These are phyloP conservation scores for Eremobia ochroleuca DNA, from an alignment of 2,888 invertebrate genomes.

Conservation along the genomic window DNA sequence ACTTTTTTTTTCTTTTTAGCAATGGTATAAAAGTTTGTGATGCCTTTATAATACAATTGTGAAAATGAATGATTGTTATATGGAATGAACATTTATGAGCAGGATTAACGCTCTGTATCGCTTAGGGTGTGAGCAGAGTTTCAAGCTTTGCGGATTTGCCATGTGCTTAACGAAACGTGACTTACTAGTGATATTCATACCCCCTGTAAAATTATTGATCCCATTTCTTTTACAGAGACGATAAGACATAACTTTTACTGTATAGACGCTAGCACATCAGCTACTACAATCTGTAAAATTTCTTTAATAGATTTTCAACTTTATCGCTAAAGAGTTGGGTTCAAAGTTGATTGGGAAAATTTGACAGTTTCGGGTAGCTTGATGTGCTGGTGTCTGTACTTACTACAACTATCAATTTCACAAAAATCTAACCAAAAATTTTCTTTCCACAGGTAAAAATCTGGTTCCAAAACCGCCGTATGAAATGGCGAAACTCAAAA, in stretches of 20 bases:
- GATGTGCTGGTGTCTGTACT: no score
- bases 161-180: neutral
- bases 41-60: conserved; percentile 34
- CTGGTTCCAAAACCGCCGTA: conserved; percentile 98
- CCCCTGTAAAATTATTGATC: neutral
- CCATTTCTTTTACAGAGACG: neutral
- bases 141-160: conserved; percentile 12
- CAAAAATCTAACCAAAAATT: neutral
- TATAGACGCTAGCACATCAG: no score
- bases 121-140: neutral
- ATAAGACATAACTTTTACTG: neutral
- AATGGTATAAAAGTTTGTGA: conserved; percentile 6
- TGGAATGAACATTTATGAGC: conserved; percentile 39
- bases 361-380: no score
- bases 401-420: neutral
- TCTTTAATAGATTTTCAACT: no score
- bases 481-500: conserved; percentile 99
- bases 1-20: conserved; percentile 56
- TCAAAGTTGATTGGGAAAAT: no score
- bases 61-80: conserved; percentile 50
- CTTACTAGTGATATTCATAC: conserved; percentile 2
- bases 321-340: no score
- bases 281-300: no score
- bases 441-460: conserved; percentile 91
- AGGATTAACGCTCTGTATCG: conserved; percentile 1